Evolutionary conservation across 1,140 invertebrate species (phyloP), one percentile per base, ranked within the genome.

Genomic region (Zaprionus africanus): DNA sequence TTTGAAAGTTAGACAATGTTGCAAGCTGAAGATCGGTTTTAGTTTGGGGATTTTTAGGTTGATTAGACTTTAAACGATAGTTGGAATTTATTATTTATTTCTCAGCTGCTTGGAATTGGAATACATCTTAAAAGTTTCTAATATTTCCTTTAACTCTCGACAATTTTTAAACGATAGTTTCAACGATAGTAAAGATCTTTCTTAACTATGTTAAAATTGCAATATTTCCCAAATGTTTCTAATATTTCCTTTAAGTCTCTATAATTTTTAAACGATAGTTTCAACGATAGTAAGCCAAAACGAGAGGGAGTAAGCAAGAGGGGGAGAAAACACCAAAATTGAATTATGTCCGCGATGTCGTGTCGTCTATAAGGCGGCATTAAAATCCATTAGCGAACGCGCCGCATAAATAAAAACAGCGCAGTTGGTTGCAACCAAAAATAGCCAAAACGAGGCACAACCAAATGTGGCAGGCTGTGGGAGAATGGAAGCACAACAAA

Each of bases 361-460:
- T 82, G 83, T 79, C 76, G 79, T 77, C 76, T 82, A 85, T 87
- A 81, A 83, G 74, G 56, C 73, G 78, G 76, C 85, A 83, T 90
- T 90, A 85, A 80, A 90, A 90, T 79, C 85, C 85, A 90, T 90
- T 90, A 90, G 85, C 63, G 67, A 82, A 85, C 79, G 70, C 71
- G 70, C 26, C 76, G 72, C 81, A 74, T 53, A 65, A 57, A 65
- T 54, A 65, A 38, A 65, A 53, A 31, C 7, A 59, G 36, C 31
- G 58, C 60, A 72, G 41, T 41, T 60, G 61, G 72, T 46, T 43
- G 15, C 49, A 15, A 49, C 70, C 85, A 75, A 90, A 90, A 90
- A 90, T 88, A 84, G 81, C 69, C 79, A 79, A 72, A 68, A 76
- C 51, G 51, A 77, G 65, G 38, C 15, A 7, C 24, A 63, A 73